phyloP scores from a whole-genome alignment of 2,797 vertebrate genomes.

The Phataginus tetradactyla region DNA sequence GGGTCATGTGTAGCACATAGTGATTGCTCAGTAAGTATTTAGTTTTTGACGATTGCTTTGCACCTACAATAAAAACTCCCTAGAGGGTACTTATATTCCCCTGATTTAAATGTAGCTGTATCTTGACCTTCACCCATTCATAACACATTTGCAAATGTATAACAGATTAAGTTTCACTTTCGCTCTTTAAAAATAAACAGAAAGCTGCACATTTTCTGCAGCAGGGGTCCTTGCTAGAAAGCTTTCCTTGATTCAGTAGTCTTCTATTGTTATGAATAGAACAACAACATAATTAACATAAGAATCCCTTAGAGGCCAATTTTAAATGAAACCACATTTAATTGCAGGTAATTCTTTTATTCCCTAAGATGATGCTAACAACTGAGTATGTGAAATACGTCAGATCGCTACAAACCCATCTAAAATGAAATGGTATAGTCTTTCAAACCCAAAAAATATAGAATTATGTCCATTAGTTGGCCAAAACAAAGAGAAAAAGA shows the following conservation, averaged over 20 bases:
- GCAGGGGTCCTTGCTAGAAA: conserved; percentile 56
- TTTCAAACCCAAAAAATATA: not conserved
- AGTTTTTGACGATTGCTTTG: not conserved
- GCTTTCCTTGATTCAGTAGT: conserved; percentile 48
- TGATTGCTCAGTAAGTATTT: not conserved
- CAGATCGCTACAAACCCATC: conserved; percentile 58
- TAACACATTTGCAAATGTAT: conserved; percentile 48
- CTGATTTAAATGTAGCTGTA: not conserved
- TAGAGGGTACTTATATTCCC: not conserved
- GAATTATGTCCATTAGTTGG: conserved; percentile 8
- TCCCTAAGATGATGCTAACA: conserved; percentile 59
- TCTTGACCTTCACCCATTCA: conserved; percentile 24
- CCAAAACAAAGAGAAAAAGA: conserved; percentile 42
- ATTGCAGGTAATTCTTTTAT: conserved; percentile 74
- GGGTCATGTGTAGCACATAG: not conserved
- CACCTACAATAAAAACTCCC: not conserved
- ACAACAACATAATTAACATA: conserved; percentile 73
- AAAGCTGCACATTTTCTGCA: conserved; percentile 48
- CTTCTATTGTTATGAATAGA: conserved; percentile 66
- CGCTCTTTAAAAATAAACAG: conserved; percentile 61
- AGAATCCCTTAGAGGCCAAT: conserved; percentile 63
- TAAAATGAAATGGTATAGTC: conserved; percentile 28
- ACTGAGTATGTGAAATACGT: conserved; percentile 45
- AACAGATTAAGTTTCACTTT: conserved; percentile 47
- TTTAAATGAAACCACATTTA: conserved; percentile 75